A percentile compares a stretch with the other conserved stretches of the same genome.
Evolutionary conservation across 2,113 vertebrate species (phyloP).

Genomic region (Aythya baeri): DNA sequence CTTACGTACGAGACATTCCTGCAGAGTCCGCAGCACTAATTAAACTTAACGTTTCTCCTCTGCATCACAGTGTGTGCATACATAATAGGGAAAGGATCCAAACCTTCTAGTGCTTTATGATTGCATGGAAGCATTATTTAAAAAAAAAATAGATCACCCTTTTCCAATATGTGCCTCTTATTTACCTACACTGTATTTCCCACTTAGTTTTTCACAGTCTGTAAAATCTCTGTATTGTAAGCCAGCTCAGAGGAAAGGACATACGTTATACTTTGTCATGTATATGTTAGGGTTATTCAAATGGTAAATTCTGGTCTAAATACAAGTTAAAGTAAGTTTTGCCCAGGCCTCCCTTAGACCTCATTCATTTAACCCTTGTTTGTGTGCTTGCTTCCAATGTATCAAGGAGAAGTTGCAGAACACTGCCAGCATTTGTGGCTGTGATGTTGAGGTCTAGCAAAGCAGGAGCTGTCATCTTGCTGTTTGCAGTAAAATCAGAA

Average conservation of each 20-base stretch:
- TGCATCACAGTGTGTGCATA: not conserved
- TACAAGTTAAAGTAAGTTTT: slow-evolving; percentile 53
- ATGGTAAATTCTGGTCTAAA: slow-evolving; percentile 60
- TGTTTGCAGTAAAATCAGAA: not conserved
- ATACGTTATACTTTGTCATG: slow-evolving; percentile 50
- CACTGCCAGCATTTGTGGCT: not conserved
- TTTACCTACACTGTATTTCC: slow-evolving; percentile 37
- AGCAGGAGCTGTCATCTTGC: not conserved
- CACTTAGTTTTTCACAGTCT: slow-evolving; percentile 53
- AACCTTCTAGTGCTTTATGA: not conserved
- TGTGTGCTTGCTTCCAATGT: not conserved
- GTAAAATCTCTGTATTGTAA: slow-evolving; percentile 12
- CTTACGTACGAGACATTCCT: not conserved
- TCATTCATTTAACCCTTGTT: slow-evolving; percentile 45
- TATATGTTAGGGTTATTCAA: slow-evolving; percentile 53
- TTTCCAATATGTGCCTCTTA: slow-evolving; percentile 7
- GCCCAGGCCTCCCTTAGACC: not conserved
- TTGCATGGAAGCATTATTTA: not conserved
- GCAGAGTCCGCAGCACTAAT: not conserved
- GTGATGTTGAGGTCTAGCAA: not conserved
- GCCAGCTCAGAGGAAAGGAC: slow-evolving; percentile 51
- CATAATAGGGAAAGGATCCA: not conserved
- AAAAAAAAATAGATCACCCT: not conserved
- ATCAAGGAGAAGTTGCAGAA: not conserved
- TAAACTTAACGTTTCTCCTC: slow-evolving; percentile 24